A percentile compares a stretch with the other conserved stretches of the same genome.
Conservation (phyloP, 2,888 invertebrate genomes). For the Deilephila porcellus region DNA sequence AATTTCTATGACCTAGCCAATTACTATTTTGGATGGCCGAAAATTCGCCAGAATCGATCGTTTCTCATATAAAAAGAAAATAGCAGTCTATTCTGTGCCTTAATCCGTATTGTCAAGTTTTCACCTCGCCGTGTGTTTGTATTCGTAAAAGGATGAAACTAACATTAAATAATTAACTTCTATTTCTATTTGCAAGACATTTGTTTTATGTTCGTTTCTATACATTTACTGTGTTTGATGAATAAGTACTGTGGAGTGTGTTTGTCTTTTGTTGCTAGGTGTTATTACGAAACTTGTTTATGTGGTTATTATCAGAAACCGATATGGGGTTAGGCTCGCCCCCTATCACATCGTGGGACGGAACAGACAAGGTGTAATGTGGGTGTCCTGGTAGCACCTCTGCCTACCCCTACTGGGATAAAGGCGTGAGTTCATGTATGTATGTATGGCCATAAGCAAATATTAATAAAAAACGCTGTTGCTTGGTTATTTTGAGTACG, state of each 20-base stretch:
- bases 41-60: background rate
- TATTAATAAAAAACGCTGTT: background rate
- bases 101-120: background rate
- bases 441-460: no score
- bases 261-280: background rate
- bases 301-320: no score
- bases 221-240: conserved; percentile 11
- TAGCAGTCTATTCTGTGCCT: background rate
- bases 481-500: background rate
- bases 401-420: no score
- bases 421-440: no score
- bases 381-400: no score
- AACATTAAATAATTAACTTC: conserved; percentile 36
- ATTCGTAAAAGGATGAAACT: conserved; percentile 35
- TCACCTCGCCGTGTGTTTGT: conserved; percentile 31
- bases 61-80: background rate
- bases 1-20: no score
- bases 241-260: background rate
- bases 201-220: conserved; percentile 29
- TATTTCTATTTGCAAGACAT: conserved; percentile 31
- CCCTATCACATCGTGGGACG: no score
- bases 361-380: no score
- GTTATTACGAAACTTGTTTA: background rate
- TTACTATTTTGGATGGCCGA: no score
- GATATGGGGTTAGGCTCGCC: no score